Evolutionary conservation across 2,797 vertebrate species (phyloP).

Genomic region (Orestias chungarensis): DNA sequence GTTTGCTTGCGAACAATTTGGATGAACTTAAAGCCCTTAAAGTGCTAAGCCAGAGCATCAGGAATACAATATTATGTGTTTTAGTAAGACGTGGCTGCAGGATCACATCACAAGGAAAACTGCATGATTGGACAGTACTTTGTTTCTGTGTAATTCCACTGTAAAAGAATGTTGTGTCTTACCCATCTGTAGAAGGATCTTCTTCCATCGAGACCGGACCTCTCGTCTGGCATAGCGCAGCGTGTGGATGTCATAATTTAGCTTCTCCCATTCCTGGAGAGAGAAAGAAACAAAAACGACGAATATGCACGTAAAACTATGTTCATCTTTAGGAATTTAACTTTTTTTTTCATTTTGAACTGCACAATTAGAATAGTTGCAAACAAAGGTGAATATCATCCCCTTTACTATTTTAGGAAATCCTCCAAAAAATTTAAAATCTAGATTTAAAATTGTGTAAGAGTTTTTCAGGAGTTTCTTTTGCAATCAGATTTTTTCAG

Average conservation of each 20-base stretch:
- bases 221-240: slow-evolving; percentile 84
- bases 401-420: too few species aligned
- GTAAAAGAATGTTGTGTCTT: slow-evolving; percentile 42
- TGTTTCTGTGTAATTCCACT: not conserved
- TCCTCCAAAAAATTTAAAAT: not conserved
- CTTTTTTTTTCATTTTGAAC: not conserved
- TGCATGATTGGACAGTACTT: not conserved
- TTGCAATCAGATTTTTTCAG: too few species aligned
- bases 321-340: not conserved
- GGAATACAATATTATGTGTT: too few species aligned
- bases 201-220: slow-evolving; percentile 87
- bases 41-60: too few species aligned
- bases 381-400: not conserved
- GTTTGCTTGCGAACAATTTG: too few species aligned
- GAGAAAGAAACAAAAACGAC: slow-evolving; percentile 36
- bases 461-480: too few species aligned
- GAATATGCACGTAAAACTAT: slow-evolving; percentile 6
- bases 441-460: not conserved
- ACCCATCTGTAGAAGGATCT: slow-evolving; percentile 90
- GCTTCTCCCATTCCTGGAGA: slow-evolving; percentile 90
- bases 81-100: too few species aligned
- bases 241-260: slow-evolving; percentile 91
- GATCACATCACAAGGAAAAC: too few species aligned
- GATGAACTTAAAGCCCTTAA: too few species aligned
- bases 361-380: not conserved